phyloP scores from a whole-genome alignment of 2,797 vertebrate genomes.

The Myripristis jacobus region DNA sequence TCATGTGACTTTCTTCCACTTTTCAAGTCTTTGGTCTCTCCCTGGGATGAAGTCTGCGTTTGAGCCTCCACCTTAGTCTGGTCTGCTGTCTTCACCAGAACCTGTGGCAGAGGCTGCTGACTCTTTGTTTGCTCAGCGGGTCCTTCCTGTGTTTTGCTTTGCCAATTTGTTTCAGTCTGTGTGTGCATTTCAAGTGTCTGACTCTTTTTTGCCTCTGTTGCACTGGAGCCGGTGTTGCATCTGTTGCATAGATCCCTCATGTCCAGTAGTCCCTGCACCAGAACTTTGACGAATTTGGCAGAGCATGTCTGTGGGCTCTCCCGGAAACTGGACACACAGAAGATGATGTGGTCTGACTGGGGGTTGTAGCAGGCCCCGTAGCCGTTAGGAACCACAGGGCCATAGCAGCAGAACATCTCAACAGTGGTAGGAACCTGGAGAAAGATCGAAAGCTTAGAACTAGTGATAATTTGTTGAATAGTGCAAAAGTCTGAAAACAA shows the following conservation, averaged over 20 bases:
- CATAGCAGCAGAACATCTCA: constrained; percentile 98
- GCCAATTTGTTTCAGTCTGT: constrained; percentile 61
- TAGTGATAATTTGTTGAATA: not conserved
- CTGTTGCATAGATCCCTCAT: constrained; percentile 88
- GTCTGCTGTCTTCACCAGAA: constrained; percentile 55
- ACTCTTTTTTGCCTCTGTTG: constrained; percentile 21
- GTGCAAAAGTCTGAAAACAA: not conserved
- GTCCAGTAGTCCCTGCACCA: constrained; percentile 87
- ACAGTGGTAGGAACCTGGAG: constrained; percentile 91
- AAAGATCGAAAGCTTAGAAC: constrained; percentile 17
- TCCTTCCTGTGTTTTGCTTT: constrained; percentile 48
- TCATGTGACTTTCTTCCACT: constrained; percentile 44
- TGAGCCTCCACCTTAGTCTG: constrained; percentile 53
- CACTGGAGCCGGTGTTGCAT: constrained; percentile 41
- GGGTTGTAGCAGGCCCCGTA: constrained; percentile 96
- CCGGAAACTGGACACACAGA: constrained; percentile 94
- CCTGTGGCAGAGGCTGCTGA: constrained; percentile 49
- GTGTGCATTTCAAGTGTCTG: constrained; percentile 51
- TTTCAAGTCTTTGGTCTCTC: constrained; percentile 27
- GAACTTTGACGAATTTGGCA: constrained; percentile 82
- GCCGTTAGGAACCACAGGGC: constrained; percentile 92
- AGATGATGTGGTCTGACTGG: constrained; percentile 89
- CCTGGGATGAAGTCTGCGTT: constrained; percentile 53
- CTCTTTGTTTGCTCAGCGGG: constrained; percentile 21
- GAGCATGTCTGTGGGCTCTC: constrained; percentile 89